Base-by-base conservation (phyloP, 2,888 invertebrate genomes). In the Meghimatium bilineatum region DNA sequence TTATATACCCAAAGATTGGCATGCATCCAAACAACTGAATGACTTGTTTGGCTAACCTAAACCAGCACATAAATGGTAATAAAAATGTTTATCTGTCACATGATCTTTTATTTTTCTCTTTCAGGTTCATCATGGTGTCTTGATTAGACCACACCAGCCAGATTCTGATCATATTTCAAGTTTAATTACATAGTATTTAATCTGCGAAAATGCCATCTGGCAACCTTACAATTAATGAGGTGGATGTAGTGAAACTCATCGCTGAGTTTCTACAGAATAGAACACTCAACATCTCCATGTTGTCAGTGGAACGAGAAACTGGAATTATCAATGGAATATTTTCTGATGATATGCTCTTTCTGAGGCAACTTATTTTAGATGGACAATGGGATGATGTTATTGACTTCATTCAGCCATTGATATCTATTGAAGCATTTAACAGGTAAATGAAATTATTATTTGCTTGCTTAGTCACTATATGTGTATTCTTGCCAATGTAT, bases 361-460 rank as follows among this genome's bases (percentile, higher is more conserved):
- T 99, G 34, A 95, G 98, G 32, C 98, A 98, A 94, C 95, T 99
- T 80, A 98, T 99, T 89, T 95, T 99, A 82, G 99, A 99, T 93
- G 99, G 99, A 32, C 98, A 98, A 94, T 99, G 99, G 99, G 98
- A 99, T 94, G 98, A 98, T 93, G 98, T 97, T 0, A 94, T 98
- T 85, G 98, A 98, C 93, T 99, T 99, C 94, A 97, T 98, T 85
- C 97, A 98, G 94, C 99, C 99, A 0, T 95, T 99, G 81, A 96
- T 97, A 85, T 89, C 93, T 14, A 90, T 94, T 29, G 96, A 94
- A 34, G 95, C 96, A 69, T 98, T 98, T 93, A 96, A 98, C 93
- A 95, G 96, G 84, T 84, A 69, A 49, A 60, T 26, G 56, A 20
- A 56, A 56, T 23, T 56, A 56, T 56, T 12, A 6, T 23, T 23